Conservation (phyloP, 2,113 vertebrate genomes). For the Micromys minutus region DNA sequence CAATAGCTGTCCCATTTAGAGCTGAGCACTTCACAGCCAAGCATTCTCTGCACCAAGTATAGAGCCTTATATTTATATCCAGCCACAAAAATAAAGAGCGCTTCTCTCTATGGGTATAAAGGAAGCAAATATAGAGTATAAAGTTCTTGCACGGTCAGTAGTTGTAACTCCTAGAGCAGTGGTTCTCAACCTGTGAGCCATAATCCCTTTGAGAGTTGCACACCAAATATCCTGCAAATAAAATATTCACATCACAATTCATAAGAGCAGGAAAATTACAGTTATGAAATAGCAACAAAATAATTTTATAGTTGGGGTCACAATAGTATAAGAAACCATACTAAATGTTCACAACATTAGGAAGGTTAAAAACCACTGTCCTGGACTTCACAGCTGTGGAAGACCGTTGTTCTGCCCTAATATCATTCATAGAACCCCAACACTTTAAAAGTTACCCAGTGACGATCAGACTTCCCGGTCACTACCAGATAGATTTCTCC, state of each 20-base stretch:
- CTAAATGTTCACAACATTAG: not conserved
- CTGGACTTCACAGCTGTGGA: not conserved
- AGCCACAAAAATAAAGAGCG: not conserved
- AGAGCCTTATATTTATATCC: not conserved
- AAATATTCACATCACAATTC: not conserved
- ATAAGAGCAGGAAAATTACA: not conserved
- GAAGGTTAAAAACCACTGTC: not conserved
- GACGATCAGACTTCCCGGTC: not conserved
- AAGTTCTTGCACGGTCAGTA: not conserved
- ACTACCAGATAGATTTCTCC: not conserved
- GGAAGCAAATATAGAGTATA: too few relatives aligned
- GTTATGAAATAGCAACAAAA: not conserved
- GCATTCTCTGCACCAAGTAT: not conserved
- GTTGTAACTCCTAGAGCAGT: not conserved
- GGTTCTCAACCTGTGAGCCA: not conserved
- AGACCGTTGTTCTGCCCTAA: not conserved
- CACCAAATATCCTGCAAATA: not conserved
- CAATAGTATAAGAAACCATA: not conserved
- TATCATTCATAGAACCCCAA: not conserved
- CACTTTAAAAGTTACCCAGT: not conserved
- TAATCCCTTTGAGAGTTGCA: not conserved
- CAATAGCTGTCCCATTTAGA: not conserved
- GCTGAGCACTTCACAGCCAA: not conserved
- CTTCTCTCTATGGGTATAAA: not conserved
- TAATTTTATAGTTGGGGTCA: not conserved